Base-by-base conservation (phyloP, 2,888 invertebrate species). In the Argyra leucocephala region DNA sequence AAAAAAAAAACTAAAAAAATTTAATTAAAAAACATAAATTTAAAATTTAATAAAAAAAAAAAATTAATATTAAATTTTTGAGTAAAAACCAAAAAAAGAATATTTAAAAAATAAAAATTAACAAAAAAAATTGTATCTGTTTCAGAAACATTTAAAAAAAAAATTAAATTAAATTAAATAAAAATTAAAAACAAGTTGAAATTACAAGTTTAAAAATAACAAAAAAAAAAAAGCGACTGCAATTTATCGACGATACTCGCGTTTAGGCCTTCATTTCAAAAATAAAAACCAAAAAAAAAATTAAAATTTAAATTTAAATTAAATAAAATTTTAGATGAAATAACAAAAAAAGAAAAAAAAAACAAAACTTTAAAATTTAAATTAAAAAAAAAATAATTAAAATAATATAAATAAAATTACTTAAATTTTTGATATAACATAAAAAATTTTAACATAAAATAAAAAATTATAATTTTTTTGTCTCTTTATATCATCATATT, bases 221-320 rank as follows among this genome's bases (percentile, higher is more conserved):
- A 63, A 64, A 68, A 63, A 36, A 58, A 61, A 61, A 67, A 69
- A 72, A 72, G 72, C 71, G 82, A 83, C 82, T 83, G 82, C 83
- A 73, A 71, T 71, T 82, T 83, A 82, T 82, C 81, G 83, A 83
- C 83, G 82, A 84, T 74, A 84, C 84, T 84, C 84, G 84, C 84
- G 84, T 84, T 84, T 84, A 84, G 84, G 84, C 84, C 83, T 84
- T 84, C 83, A 82, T 83, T 84, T 83, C 83, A 83, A 83, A 84
- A 83, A 82, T 82, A 82, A 78, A 83, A 81, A n/a, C n/a, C n/a
- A n/a, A 82, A 82, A 78, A 71, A 68, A 69, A 70, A 70, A 71
- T 72, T 71, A 76, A 77, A 78, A 77, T 73, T 73, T 78, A 77
- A 74, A 76, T 75, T 76, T 78, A 76, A 78, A 79, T 78, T 81